Base-by-base conservation (phyloP, 2,797 vertebrate genomes). In the Sebastes nivosus region DNA sequence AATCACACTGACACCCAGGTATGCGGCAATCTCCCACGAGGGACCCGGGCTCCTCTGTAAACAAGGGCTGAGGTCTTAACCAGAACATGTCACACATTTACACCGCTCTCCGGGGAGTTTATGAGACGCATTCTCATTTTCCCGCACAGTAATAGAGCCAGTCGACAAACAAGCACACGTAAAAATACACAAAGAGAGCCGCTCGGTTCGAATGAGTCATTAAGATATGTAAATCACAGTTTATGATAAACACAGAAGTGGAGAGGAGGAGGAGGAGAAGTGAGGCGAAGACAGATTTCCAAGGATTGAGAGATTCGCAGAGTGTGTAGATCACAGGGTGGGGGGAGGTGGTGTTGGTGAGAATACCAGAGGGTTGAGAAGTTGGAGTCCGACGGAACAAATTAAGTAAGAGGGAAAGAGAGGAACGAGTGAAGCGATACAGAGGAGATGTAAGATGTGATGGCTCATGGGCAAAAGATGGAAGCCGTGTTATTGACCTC, bases 181-280 rank as follows among this genome's bases (percentile, higher is more conserved):
- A n/a, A 86, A 80, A 88, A 80, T 76, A 87, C 72, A 82, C 84
- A 86, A 88, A 86, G 75, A 77, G 60, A 78, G 75, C 76, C 13
- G 14, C 82, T 75, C n/a, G 32, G 71, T 80, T 87, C 12, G 27
- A 92, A 83, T 85, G 82, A 92, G 82, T 93, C 86, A 90, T 93
- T 93, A 92, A 82, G 89, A 89, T 91, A 89, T 90, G 93, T 86
- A 93, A 93, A 93, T 93, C 57, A 54, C 72, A 78, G 88, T 77
- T 89, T 89, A 83, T 84, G 84, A 90, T 90, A 77, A 91, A 87
- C 76, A 85, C 24, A 8, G 71, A 64, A 57, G 75, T 58, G 30
- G 72, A 65, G 71, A 65, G 42, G 16, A 50, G 55, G 80, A 75
- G 14, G 42, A 18, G 42, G 72, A 54, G 83, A 69, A 83, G 79